phyloP scores from a whole-genome alignment of 2,888 invertebrate genomes.

The Cerceris ruficornis region DNA sequence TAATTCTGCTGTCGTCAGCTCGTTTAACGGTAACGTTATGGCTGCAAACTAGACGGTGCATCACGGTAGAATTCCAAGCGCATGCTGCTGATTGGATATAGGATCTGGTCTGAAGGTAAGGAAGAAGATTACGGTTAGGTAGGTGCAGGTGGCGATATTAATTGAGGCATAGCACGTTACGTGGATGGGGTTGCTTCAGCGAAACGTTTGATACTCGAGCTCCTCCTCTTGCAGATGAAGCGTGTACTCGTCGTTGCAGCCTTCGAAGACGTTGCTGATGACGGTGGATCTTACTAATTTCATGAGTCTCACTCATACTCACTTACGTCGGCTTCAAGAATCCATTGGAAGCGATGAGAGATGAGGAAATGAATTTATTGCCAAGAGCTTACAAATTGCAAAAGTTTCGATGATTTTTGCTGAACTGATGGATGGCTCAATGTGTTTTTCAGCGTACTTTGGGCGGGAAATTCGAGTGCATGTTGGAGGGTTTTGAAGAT shows the following conservation, averaged over 20 bases:
- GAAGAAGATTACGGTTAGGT: conserved; percentile 62
- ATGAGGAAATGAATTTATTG: conserved; percentile 15
- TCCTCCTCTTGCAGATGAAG: conserved; percentile 10
- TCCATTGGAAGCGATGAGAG: conserved; percentile 1
- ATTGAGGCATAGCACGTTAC: conserved; percentile 56
- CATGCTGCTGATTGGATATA: conserved; percentile 61
- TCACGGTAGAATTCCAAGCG: conserved; percentile 45
- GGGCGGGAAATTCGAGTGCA: too few species aligned
- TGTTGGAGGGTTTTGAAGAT: too few species aligned
- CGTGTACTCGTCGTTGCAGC: conserved; percentile 9
- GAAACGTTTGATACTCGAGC: conserved; percentile 59
- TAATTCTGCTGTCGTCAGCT: conserved; percentile 59
- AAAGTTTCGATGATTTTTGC: too few species aligned
- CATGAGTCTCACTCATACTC: conserved; percentile 4
- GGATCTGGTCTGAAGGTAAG: conserved; percentile 42
- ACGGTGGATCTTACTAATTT: conserved; percentile 50
- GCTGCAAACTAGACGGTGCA: conserved; percentile 50
- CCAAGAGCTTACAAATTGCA: not conserved
- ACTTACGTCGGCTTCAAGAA: conserved; percentile 8
- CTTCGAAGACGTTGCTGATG: conserved; percentile 30
- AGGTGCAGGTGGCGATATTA: conserved; percentile 53
- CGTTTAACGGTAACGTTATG: conserved; percentile 54
- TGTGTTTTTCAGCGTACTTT: too few species aligned
- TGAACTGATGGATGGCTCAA: too few species aligned
- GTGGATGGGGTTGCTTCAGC: conserved; percentile 49